Evolutionary conservation across 2,888 invertebrate species (phyloP), one percentile per base, ranked within the genome.

Genomic region (Pachydiplax longipennis): DNA sequence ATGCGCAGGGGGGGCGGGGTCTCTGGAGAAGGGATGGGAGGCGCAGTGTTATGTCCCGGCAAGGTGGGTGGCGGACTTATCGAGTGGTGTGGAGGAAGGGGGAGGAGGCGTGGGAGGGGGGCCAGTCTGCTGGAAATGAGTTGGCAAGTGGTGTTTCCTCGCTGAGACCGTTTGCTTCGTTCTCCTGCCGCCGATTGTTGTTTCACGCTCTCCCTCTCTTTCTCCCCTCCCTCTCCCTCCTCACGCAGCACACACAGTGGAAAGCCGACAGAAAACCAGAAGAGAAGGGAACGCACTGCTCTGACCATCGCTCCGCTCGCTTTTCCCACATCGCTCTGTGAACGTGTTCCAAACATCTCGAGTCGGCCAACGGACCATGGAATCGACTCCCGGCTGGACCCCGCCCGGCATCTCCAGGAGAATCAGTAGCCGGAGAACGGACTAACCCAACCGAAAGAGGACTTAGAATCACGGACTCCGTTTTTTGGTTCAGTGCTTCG

Each of bases 121-220:
- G 61, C 58, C 53, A 18, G 87, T 31, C 73, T 31, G 25, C 73
- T 87, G 87, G 87, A 87, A 87, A 87, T 87, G 87, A 87, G 87
- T 87, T 87, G 87, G 87, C 87, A 87, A 87, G 87, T 87, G 87
- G 87, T 87, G 87, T 87, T 87, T 87, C 87, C 87, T 87, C 61
- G 61, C 87, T 61, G 35, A 25, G 87, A 37, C 87, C 87, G 87
- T 87, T 87, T 87, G 87, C 87, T 61, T 87, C 87, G 87, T 37
- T 65, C 87, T 87, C 83, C 65, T 65, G 87, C 87, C 87, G 87
- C 37, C 87, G 87, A 87, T 87, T 87, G 87, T 87, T 87, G 87
- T 87, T 61, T 87, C 87, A 87, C 87, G 87, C 61, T 87, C 58
- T 61, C 87, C n/a, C 6, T 40, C 61, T 12, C 87, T 12, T 65